Percentiles rank a stretch among this genome's conserved stretches.
Evolutionary conservation across 2,888 invertebrate species (phyloP).

Genomic region (Leptarthrus brevirostris): DNA sequence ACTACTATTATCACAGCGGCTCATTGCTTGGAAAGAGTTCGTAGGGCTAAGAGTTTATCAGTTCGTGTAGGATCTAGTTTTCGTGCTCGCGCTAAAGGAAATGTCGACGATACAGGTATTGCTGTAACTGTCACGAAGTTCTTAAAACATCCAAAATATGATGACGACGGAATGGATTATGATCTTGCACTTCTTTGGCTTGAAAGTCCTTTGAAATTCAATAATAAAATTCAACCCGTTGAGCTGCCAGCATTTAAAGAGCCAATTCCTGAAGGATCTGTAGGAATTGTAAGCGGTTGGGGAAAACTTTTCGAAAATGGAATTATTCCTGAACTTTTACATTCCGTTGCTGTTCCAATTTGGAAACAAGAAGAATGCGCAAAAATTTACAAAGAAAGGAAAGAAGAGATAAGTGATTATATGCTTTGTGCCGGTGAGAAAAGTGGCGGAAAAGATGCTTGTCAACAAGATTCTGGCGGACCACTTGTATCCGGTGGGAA

Average conservation of each 20-base stretch:
- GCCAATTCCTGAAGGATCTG: slow-evolving; percentile 13
- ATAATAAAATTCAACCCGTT: slow-evolving; percentile 63
- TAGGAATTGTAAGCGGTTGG: slow-evolving; percentile 51
- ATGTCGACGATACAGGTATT: neutral
- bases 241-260: slow-evolving; percentile 14
- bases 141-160: slow-evolving; percentile 39
- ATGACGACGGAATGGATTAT: slow-evolving; percentile 60
- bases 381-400: slow-evolving; percentile 1
- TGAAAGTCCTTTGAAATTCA: slow-evolving; percentile 64
- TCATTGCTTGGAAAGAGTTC: slow-evolving; percentile 54
- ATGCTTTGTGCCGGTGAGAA: slow-evolving; percentile 70
- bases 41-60: neutral
- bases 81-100: no score
- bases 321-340: slow-evolving; percentile 7
- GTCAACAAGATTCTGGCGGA: slow-evolving; percentile 50
- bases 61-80: slow-evolving; percentile 48
- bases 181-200: slow-evolving; percentile 70
- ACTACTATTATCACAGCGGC: slow-evolving; percentile 58
- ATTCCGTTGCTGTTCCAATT: slow-evolving; percentile 16
- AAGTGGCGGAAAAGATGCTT: slow-evolving; percentile 63
- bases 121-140: slow-evolving; percentile 12
- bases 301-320: slow-evolving; percentile 47
- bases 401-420: slow-evolving; percentile 62
- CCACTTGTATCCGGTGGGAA: slow-evolving; percentile 27
- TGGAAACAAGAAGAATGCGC: slow-evolving; percentile 59